phyloP scores from a whole-genome alignment of 2,888 invertebrate species.

The Eupithecia subumbrata region DNA sequence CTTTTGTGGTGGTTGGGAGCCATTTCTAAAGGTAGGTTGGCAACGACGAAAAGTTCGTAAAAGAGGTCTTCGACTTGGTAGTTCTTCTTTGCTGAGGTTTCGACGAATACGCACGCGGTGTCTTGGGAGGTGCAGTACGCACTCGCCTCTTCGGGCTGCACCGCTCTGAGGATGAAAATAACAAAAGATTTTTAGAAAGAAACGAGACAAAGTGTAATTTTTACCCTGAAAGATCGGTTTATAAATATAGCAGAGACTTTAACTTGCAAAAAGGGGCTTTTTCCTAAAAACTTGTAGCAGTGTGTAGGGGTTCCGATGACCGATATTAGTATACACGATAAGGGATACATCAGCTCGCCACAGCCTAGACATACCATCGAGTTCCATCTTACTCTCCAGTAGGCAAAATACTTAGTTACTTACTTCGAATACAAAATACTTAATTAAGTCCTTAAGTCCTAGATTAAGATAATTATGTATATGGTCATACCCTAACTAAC shows the following conservation, averaged over 20 bases:
- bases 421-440: too few species aligned
- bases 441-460: too few species aligned
- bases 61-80: conserved; percentile 92
- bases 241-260: not conserved
- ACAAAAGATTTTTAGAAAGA: not conserved
- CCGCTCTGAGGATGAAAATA: conserved; percentile 82
- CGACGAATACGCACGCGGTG: conserved; percentile 90
- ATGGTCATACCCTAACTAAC: too few species aligned
- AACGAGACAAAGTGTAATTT: not conserved
- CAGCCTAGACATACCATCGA: too few species aligned
- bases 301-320: too few species aligned
- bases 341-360: too few species aligned
- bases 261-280: not conserved
- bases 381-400: too few species aligned
- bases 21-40: conserved; percentile 94
- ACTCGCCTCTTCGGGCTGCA: conserved; percentile 89
- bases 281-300: too few species aligned
- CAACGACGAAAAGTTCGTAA: conserved; percentile 91
- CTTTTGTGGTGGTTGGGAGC: conserved; percentile 94
- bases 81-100: conserved; percentile 93
- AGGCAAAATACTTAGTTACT: too few species aligned
- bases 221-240: not conserved
- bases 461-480: too few species aligned
- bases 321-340: too few species aligned
- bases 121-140: conserved; percentile 91